Evolutionary conservation across 1,140 invertebrate genomes (phyloP).

Genomic region (Drosophila novamexicana): DNA sequence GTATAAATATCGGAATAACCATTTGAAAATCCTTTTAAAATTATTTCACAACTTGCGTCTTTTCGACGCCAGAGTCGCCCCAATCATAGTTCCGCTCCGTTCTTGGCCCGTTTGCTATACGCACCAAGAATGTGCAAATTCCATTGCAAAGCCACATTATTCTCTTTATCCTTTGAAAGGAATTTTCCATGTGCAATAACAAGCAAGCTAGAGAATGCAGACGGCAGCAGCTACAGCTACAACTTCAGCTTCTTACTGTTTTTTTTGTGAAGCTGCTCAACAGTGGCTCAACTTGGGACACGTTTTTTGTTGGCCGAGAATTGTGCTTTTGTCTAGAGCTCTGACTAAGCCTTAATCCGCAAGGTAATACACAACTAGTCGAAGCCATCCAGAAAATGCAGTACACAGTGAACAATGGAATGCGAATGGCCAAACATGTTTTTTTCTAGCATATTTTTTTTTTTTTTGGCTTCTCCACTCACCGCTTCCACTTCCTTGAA

Average conservation of each 20-base stretch:
- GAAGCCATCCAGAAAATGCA: constrained; percentile 34
- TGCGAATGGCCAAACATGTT: constrained; percentile 46
- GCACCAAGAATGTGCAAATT: constrained; percentile 78
- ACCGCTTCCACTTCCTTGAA: constrained; percentile 91
- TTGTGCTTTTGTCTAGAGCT: constrained; percentile 52
- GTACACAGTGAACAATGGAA: constrained; percentile 51
- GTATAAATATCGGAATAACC: constrained; percentile 79
- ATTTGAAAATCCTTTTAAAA: constrained; percentile 81
- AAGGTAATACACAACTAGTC: constrained; percentile 43
- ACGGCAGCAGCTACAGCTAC: constrained; percentile 14
- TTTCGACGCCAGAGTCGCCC: constrained; percentile 66
- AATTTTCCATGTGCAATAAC: constrained; percentile 81
- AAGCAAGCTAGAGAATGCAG: constrained; percentile 51
- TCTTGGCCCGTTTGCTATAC: constrained; percentile 39
- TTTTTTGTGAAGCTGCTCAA: constrained; percentile 12
- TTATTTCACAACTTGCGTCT: constrained; percentile 80
- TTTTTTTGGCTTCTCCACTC: constrained; percentile 65
- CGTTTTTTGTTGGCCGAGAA: constrained; percentile 42
- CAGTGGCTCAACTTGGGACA: constrained; percentile 23
- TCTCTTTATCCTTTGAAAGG: constrained; percentile 81
- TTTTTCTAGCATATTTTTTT: constrained; percentile 9
- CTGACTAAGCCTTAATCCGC: constrained; percentile 42
- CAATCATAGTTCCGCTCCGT: constrained; percentile 21
- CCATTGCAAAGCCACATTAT: constrained; percentile 82
- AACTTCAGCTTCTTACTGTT: constrained; percentile 9